phyloP scores from a whole-genome alignment of 2,797 vertebrate species.

The Distichodus sexfasciatus region DNA sequence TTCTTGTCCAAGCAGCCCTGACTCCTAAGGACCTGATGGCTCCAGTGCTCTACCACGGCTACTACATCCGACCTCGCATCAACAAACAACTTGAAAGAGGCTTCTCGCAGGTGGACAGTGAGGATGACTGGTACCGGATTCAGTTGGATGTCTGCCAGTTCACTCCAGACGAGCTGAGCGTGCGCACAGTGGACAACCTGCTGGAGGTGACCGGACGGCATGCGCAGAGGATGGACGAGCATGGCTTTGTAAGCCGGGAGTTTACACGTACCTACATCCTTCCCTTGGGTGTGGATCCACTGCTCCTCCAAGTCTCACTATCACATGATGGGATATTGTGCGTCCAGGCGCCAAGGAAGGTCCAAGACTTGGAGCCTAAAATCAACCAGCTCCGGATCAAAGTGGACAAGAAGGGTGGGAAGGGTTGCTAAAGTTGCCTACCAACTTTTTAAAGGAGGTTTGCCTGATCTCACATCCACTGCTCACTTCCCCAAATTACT shows the following conservation, averaged over 20 bases:
- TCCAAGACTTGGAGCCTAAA: constrained; percentile 59
- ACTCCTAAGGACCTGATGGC: constrained; percentile 76
- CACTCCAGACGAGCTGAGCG: constrained; percentile 77
- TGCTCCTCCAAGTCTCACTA: constrained; percentile 74
- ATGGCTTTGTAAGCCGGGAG: constrained; percentile 80
- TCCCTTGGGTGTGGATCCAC: constrained; percentile 79
- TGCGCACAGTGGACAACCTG: constrained; percentile 84
- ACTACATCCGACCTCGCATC: constrained; percentile 82
- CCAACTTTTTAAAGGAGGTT: background rate
- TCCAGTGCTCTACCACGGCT: constrained; percentile 83
- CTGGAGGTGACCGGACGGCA: constrained; percentile 82
- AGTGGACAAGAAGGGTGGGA: constrained; percentile 43
- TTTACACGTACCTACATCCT: constrained; percentile 85
- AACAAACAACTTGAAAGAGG: constrained; percentile 77
- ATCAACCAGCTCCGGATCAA: constrained; percentile 52
- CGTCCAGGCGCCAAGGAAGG: constrained; percentile 75
- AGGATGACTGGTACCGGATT: constrained; percentile 79
- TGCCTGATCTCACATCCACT: background rate
- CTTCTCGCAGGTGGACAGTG: constrained; percentile 77
- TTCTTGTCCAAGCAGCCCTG: constrained; percentile 65
- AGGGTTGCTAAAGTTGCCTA: constrained; percentile 35
- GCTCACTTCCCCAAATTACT: background rate
- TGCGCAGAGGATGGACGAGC: constrained; percentile 77
- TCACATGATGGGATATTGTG: constrained; percentile 82
- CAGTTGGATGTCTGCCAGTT: constrained; percentile 85